These are phyloP conservation scores for Bujurquina vittata DNA, from an alignment of 2,113 vertebrate genomes.

Conservation along the genomic window DNA sequence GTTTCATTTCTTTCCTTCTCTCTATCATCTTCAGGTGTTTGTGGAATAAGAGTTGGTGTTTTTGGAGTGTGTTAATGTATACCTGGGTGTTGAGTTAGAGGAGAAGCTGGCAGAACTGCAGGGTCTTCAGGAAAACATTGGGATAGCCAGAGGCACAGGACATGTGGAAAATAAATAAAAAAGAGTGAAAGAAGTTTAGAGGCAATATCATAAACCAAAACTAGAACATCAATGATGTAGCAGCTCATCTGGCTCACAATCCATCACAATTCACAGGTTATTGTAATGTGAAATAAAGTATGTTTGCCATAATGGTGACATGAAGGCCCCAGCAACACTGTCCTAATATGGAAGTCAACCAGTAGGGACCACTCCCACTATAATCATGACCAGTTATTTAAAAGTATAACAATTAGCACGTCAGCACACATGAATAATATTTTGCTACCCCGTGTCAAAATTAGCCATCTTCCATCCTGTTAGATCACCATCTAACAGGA, in stretches of 20 bases:
- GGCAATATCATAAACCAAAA: not conserved
- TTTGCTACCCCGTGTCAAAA: not conserved
- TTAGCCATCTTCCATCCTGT: not conserved
- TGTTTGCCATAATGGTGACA: too few species aligned
- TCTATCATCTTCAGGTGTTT: not conserved
- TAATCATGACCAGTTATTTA: not conserved
- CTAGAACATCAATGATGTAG: not conserved
- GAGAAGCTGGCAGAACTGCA: slow-evolving; percentile 81
- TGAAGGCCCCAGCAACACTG: too few species aligned
- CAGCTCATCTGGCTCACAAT: not conserved
- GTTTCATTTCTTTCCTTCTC: too few species aligned
- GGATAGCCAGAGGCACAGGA: not conserved
- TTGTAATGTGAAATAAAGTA: not conserved
- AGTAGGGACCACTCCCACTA: too few species aligned
- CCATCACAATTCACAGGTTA: not conserved
- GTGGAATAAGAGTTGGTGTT: not conserved
- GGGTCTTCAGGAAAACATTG: slow-evolving; percentile 68
- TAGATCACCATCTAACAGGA: too few species aligned
- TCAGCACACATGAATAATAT: not conserved
- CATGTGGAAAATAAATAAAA: slow-evolving; percentile 23
- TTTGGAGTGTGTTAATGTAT: not conserved
- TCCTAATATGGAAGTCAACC: too few species aligned
- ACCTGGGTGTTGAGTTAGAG: slow-evolving; percentile 76
- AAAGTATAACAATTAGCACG: not conserved
- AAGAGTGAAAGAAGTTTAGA: slow-evolving; percentile 19